Base-by-base conservation (phyloP, 23 tunicate species). In the Clavelina lepadiformis region DNA sequence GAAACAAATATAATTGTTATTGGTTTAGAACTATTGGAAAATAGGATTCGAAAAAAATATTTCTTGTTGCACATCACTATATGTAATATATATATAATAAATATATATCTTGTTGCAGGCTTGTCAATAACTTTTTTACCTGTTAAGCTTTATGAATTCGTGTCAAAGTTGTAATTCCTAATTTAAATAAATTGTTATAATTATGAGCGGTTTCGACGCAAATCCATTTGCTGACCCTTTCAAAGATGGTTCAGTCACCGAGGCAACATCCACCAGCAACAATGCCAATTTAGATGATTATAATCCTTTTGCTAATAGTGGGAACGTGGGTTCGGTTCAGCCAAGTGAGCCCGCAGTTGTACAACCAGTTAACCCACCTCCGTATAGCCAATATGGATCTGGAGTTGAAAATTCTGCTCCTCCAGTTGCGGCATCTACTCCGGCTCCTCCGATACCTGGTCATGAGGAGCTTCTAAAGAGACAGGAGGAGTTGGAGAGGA, bases 171-270 rank as follows among this genome's bases (percentile, higher is more conserved):
- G n/a, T n/a, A n/a, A n/a, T n/a, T n/a, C n/a, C n/a, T n/a, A n/a
- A n/a, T n/a, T n/a, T n/a, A n/a, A n/a, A n/a, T n/a, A n/a, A n/a
- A n/a, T n/a, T n/a, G n/a, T n/a, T n/a, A n/a, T n/a, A n/a, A n/a
- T n/a, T n/a, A 81, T 81, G 89, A 46, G 80, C 36, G 82, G 60
- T 44, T 77, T 65, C 49, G 97, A 81, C 36, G 85, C 83, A 35
- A 93, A 93, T 45, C 98, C 98, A 13, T 93, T 93, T 68, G 89
- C 94, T 51, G 98, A 93, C 58, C 98, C 98, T 19, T 85, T 93
- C 36, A 66, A 79, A 50, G 98, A 85, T 74, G 76, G 68, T 0
- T 67, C 98, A 13, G 94, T 93, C 20, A 69, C 82, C 6, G 50
- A 67, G 33, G 94, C 98, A 11, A 68, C 92, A 27, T 27, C 94